Evolutionary conservation across 2,113 vertebrate genomes (phyloP).

Genomic region (Struthio camelus): DNA sequence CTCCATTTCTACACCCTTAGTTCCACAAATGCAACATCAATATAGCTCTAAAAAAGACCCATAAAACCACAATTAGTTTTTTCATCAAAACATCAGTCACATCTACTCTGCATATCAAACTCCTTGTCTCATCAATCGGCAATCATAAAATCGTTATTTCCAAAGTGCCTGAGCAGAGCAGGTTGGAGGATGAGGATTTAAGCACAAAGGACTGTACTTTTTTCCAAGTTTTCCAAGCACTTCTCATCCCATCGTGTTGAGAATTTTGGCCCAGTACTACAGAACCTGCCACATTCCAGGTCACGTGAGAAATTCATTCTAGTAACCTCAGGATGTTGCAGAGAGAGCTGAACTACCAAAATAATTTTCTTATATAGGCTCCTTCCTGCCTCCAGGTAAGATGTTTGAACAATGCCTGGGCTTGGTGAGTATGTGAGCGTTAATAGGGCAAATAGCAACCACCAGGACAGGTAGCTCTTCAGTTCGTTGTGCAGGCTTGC

Average conservation of each 20-base stretch:
- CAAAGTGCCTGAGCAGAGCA: neutral
- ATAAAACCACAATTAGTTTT: neutral
- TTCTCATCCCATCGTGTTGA: neutral
- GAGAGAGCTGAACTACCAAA: too few relatives aligned
- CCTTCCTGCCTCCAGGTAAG: accelerated
- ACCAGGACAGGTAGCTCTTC: neutral
- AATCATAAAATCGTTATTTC: neutral
- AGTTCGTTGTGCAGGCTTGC: neutral
- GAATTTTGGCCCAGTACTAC: neutral
- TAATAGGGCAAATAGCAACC: neutral
- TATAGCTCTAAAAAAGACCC: neutral
- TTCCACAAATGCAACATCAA: neutral
- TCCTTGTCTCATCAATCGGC: neutral
- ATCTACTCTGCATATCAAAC: neutral
- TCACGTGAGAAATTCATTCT: neutral
- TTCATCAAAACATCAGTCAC: neutral
- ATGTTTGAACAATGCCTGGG: neutral
- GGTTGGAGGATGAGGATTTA: neutral
- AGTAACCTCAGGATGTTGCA: neutral
- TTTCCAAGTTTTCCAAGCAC: neutral
- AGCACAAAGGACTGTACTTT: neutral
- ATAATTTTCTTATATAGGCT: neutral
- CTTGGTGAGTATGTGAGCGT: neutral
- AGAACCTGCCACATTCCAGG: neutral
- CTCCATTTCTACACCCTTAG: neutral